Percentiles rank a stretch among this genome's conserved stretches.
Conservation (phyloP, 1,140 invertebrate species). For the Ips nitidus region DNA sequence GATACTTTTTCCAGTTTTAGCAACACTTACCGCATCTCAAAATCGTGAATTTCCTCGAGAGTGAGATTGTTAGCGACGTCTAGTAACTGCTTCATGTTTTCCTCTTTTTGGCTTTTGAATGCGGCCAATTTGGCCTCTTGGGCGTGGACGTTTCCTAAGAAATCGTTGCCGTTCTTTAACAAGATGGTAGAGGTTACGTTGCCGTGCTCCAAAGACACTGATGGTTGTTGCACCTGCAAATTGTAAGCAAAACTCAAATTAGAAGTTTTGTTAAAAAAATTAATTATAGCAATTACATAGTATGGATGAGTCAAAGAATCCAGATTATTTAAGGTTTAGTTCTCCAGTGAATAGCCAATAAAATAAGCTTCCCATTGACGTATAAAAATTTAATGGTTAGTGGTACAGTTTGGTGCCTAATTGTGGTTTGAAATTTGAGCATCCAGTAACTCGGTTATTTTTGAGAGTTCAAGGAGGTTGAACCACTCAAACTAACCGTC, state of each 20-base stretch:
- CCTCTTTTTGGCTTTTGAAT: slow-evolving; percentile 62
- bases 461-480: no score
- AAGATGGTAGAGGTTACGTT: slow-evolving; percentile 67
- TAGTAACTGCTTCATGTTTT: slow-evolving; percentile 76
- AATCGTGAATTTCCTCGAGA: slow-evolving; percentile 78
- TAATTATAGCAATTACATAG: neutral
- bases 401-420: no score
- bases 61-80: slow-evolving; percentile 77
- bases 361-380: no score
- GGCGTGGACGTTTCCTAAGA: slow-evolving; percentile 50
- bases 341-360: no score
- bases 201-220: slow-evolving; percentile 68
- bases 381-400: no score
- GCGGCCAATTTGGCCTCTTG: slow-evolving; percentile 47
- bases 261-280: neutral
- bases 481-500: no score
- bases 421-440: no score
- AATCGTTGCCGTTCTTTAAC: slow-evolving; percentile 60
- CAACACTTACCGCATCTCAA: slow-evolving; percentile 75
- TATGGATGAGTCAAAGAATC: no score
- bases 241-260: neutral
- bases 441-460: no score
- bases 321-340: no score
- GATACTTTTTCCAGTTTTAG: no score
- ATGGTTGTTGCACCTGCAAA: slow-evolving; percentile 59